These are phyloP conservation scores for Plemyria rubiginata DNA, from an alignment of 2,888 invertebrate genomes.

Conservation along the genomic window DNA sequence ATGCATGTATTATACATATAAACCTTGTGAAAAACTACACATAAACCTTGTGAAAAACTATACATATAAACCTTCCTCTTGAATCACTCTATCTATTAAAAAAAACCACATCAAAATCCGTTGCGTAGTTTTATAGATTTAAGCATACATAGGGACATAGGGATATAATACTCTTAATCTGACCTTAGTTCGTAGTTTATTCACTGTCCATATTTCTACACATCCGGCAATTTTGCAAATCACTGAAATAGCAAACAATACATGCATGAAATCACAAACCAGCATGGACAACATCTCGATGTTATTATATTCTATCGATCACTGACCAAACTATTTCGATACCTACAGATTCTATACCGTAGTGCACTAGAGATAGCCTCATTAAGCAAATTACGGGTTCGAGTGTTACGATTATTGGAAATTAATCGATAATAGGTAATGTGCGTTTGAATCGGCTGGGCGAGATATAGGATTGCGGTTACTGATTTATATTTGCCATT, in stretches of 20 bases:
- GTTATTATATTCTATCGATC: conserved; percentile 43
- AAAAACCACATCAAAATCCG: too few species aligned
- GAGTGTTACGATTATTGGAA: conserved; percentile 41
- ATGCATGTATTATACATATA: too few species aligned
- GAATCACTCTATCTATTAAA: too few species aligned
- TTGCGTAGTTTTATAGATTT: too few species aligned
- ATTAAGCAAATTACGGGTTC: conserved; percentile 37
- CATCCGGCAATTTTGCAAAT: conserved; percentile 26
- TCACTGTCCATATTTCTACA: conserved; percentile 15
- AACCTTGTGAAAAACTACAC: too few species aligned
- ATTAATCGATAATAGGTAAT: conserved; percentile 42
- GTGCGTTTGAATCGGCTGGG: conserved; percentile 26
- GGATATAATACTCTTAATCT: too few species aligned
- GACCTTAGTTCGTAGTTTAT: too few species aligned
- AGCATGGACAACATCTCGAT: conserved; percentile 31
- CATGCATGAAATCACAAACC: conserved; percentile 38
- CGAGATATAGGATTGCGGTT: conserved; percentile 12
- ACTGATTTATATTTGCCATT: not conserved
- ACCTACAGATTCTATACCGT: conserved; percentile 29
- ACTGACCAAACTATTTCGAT: conserved; percentile 47
- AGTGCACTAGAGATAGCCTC: conserved; percentile 31
- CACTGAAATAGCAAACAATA: conserved; percentile 33
- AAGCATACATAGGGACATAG: too few species aligned
- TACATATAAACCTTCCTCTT: too few species aligned
- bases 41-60: too few species aligned